These are phyloP conservation scores for Chromis chromis DNA, from an alignment of 2,797 vertebrate genomes.

Conservation along the genomic window DNA sequence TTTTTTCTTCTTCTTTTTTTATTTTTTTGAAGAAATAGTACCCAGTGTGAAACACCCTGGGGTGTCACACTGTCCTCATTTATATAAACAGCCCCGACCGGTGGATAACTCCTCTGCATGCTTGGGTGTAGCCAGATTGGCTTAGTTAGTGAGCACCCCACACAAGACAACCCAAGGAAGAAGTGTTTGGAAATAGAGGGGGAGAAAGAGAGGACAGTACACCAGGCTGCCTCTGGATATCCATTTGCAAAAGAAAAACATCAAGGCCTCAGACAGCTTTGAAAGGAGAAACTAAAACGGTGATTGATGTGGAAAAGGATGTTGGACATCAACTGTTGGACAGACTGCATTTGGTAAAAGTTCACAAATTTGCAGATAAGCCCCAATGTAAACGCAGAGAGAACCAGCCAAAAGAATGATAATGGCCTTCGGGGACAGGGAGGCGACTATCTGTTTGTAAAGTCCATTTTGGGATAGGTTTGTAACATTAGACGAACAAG, in stretches of 20 bases:
- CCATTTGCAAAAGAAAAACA: constrained; percentile 75
- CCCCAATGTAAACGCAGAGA: constrained; percentile 69
- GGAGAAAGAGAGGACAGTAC: constrained; percentile 68
- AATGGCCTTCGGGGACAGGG: constrained; percentile 61
- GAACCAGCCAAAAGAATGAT: constrained; percentile 66
- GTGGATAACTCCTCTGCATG: constrained; percentile 81
- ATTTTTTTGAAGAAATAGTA: constrained; percentile 71
- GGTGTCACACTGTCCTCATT: constrained; percentile 84
- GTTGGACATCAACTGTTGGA: constrained; percentile 74
- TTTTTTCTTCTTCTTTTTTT: constrained; percentile 41
- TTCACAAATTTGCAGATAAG: constrained; percentile 82
- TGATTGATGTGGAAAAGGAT: constrained; percentile 80
- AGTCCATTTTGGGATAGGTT: constrained; percentile 61
- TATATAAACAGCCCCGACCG: constrained; percentile 79
- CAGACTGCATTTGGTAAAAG: constrained; percentile 79
- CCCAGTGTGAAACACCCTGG: constrained; percentile 80
- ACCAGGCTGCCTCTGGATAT: constrained; percentile 80
- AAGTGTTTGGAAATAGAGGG: constrained; percentile 72
- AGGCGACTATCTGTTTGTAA: constrained; percentile 62
- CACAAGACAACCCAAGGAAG: constrained; percentile 80
- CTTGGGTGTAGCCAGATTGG: constrained; percentile 81
- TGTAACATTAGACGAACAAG: constrained; percentile 64
- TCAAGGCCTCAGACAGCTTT: constrained; percentile 79
- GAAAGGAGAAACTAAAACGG: constrained; percentile 79
- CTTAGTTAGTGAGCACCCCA: constrained; percentile 79